These are phyloP conservation scores for Drosophila prolongata DNA, from an alignment of 2,888 invertebrate genomes.

Conservation along the genomic window DNA sequence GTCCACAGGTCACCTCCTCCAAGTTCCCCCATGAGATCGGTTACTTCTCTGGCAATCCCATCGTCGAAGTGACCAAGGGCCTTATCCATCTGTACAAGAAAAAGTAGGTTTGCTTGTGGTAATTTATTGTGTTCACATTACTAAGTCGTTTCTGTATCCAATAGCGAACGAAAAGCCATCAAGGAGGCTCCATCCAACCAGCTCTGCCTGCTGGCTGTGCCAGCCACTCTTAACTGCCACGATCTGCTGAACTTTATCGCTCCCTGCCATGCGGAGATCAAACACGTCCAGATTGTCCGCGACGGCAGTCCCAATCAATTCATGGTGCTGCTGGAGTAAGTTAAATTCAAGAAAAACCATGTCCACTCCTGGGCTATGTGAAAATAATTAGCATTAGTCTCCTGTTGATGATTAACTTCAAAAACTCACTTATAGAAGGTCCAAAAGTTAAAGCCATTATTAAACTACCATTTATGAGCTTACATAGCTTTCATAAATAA, in stretches of 20 bases:
- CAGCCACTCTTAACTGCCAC: slow-evolving; percentile 95
- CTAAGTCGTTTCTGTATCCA: slow-evolving; percentile 16
- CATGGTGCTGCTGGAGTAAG: slow-evolving; percentile 96
- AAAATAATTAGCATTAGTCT: no score
- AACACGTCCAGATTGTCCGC: slow-evolving; percentile 95
- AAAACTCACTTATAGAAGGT: no score
- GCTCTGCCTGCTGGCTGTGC: slow-evolving; percentile 94
- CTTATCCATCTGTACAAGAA: slow-evolving; percentile 98
- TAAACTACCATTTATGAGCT: no score
- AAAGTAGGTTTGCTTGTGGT: slow-evolving; percentile 88
- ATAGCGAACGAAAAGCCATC: slow-evolving; percentile 90
- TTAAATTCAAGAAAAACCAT: background rate
- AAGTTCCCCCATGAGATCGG: slow-evolving; percentile 87
- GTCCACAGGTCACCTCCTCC: slow-evolving; percentile 61
- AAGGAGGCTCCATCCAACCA: slow-evolving; percentile 91
- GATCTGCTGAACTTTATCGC: slow-evolving; percentile 97
- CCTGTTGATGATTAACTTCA: no score
- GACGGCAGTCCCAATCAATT: slow-evolving; percentile 98
- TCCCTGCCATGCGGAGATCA: slow-evolving; percentile 95
- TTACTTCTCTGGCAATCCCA: slow-evolving; percentile 98
- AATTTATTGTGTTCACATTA: background rate
- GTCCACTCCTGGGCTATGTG: no score
- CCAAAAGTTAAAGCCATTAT: no score
- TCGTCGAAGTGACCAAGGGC: slow-evolving; percentile 97
- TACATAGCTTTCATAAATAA: no score